phyloP scores from a whole-genome alignment of 1,140 invertebrate species.

The Physella acuta region DNA sequence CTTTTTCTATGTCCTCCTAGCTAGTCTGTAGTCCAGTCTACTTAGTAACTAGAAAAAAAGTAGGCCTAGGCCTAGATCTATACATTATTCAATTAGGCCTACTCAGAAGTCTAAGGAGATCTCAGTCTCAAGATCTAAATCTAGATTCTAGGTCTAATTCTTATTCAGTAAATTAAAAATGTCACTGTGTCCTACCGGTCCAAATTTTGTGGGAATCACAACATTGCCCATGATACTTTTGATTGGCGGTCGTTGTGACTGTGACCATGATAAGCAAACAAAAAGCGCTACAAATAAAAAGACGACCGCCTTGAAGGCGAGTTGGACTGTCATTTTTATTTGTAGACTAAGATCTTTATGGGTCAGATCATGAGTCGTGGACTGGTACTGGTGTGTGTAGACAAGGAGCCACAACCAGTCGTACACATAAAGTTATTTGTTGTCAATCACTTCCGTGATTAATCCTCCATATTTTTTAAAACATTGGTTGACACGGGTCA shows the following conservation, averaged over 20 bases:
- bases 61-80: no score
- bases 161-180: not conserved
- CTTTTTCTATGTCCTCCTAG: no score
- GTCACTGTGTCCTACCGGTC: not conserved
- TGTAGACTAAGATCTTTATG: not conserved
- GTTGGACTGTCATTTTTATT: not conserved
- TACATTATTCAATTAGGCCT: no score
- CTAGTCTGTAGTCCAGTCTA: no score
- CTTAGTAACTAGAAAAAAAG: no score
- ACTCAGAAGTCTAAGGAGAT: no score
- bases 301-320: not conserved
- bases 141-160: not conserved
- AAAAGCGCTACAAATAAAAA: not conserved
- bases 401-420: no score
- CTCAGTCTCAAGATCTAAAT: not conserved
- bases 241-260: not conserved
- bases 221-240: conserved; percentile 22
- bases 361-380: no score
- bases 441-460: not conserved
- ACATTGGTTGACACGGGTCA: not conserved
- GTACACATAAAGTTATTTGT: not conserved
- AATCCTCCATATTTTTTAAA: not conserved
- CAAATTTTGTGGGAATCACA: conserved; percentile 3
- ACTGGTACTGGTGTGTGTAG: no score
- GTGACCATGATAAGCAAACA: not conserved